Evolutionary conservation across 2,888 invertebrate species (phyloP).

Genomic region (Troides oblongomaculatus): DNA sequence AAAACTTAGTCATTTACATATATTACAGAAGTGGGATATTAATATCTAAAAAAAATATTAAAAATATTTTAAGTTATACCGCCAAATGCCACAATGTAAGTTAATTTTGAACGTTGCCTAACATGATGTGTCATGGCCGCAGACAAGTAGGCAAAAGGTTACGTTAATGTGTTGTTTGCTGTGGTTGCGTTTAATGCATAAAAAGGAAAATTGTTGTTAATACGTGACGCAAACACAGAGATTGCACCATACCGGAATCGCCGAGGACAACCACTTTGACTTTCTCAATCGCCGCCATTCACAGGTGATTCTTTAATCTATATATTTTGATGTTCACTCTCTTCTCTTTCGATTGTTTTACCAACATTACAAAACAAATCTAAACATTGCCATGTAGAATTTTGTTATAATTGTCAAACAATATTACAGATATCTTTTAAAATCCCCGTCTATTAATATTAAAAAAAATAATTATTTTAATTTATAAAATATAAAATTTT

Average conservation of each 20-base stretch:
- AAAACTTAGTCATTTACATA: background rate
- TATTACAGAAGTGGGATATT: background rate
- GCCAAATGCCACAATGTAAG: conserved; percentile 37
- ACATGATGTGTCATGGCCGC: conserved; percentile 58
- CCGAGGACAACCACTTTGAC: conserved; percentile 95
- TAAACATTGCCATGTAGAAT: conserved; percentile 29
- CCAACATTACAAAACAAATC: conserved; percentile 30
- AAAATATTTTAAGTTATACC: conserved; percentile 37
- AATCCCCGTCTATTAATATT: background rate
- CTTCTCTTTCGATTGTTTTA: conserved; percentile 14
- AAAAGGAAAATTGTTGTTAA: conserved; percentile 37
- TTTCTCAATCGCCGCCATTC: conserved; percentile 92
- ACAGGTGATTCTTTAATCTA: conserved; percentile 45
- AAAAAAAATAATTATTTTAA: background rate
- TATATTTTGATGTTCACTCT: conserved; percentile 37
- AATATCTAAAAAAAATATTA: background rate
- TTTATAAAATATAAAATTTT: background rate
- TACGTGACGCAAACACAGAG: conserved; percentile 40
- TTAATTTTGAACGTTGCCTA: conserved; percentile 49
- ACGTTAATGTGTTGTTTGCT: conserved; percentile 14
- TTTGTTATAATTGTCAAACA: background rate
- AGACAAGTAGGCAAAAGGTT: conserved; percentile 58
- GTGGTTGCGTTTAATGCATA: conserved; percentile 24
- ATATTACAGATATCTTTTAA: background rate
- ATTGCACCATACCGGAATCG: conserved; percentile 86